Base-by-base conservation (phyloP, 2,888 invertebrate genomes). In the Zygogramma bicolorata region DNA sequence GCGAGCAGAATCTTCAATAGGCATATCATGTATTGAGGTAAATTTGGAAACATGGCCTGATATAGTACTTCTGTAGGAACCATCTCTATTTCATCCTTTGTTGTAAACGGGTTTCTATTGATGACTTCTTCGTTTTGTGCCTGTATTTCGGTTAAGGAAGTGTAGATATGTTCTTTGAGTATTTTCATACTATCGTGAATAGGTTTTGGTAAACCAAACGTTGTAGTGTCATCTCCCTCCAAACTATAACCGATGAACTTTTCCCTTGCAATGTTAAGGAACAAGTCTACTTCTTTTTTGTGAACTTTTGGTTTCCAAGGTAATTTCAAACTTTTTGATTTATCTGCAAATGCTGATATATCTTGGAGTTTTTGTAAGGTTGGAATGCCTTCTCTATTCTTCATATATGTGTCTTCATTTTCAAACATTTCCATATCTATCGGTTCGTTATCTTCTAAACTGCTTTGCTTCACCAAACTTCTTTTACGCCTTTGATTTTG, bases 21-120 rank as follows among this genome's bases (percentile, higher is more conserved):
- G 22, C 98, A 97, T 84, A 99, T 99, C 94, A 98, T 97, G 84
- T 98, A 98, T 84, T 99, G 98, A 8, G 98, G 97, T 81, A 99
- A 89, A 88, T 96, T 97, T 0, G 98, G 97, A 77, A 98, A 88
- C 90, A 99, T 95, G n/a, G 95, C 96, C 88, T 94, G 94, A 86
- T 98, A 99, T 63, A 99, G 89, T 71, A 94, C 89, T 90, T 99
- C 99, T 1, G 94, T 92, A 73, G 97, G 94, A 20, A 94, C 96
- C 84, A 93, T 90, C 74, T 92, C 91, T 27, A 96, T 91, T 65
- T 94, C 93, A 46, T 90, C 91, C 86, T 97, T 91, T 81, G 93
- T 93, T 10, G 97, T 97, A 57, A 98, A 89, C 1, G 98, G 98
- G 88, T 96, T 96, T 80, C 95, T 91, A 2, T 94, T 93, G 74